Base-by-base conservation (phyloP, 2,797 vertebrate species). In the Alosa sapidissima region DNA sequence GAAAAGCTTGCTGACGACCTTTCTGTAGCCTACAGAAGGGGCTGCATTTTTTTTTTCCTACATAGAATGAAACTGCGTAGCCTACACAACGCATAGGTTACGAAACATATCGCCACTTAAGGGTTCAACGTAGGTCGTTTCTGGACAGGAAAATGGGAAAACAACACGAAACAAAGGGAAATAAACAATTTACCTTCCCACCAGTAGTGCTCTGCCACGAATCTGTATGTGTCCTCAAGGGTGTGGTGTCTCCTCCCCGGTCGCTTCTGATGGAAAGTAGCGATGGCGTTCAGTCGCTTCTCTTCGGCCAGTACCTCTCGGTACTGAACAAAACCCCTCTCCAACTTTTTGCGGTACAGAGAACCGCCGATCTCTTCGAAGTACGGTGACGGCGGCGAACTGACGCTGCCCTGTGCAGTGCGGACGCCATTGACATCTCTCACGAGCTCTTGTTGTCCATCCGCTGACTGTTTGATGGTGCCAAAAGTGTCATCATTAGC, bases 201-300 rank as follows among this genome's bases (percentile, higher is more conserved):
- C 95, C 96, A 96, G 92, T 96, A 96, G 93, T 96, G 96, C 48
- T 96, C 95, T 28, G 95, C 95, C 89, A 96, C 95, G n/a, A 93
- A 93, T 92, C 93, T 95, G 89, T 96, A 96, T 3, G 95, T 96
- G 89, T 96, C 96, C 85, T 96, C 96, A 92, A 95, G 92, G 90
- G 95, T 95, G 88, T 94, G 94, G 91, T 96, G 96, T 41, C 86
- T 88, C 89, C 86, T 93, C 75, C 90, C 94, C 0, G 90, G 89
- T 83, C 93, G 88, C 90, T 94, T 89, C 85, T 90, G 90, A 91
- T 96, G 96, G 84, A 95, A 95, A 68, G 92, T 93, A 84, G 92
- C 86, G 86, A 96, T 89, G 82, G 95, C 95, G 81, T 94, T 93
- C 0, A 88, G 92, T 68, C 95, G 89, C 88, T 95, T 91, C 62